A percentile compares a stretch with the other conserved stretches of the same genome.
These are phyloP conservation scores for Ceratina calcarata DNA, from an alignment of 1,140 invertebrate genomes.

Conservation along the genomic window DNA sequence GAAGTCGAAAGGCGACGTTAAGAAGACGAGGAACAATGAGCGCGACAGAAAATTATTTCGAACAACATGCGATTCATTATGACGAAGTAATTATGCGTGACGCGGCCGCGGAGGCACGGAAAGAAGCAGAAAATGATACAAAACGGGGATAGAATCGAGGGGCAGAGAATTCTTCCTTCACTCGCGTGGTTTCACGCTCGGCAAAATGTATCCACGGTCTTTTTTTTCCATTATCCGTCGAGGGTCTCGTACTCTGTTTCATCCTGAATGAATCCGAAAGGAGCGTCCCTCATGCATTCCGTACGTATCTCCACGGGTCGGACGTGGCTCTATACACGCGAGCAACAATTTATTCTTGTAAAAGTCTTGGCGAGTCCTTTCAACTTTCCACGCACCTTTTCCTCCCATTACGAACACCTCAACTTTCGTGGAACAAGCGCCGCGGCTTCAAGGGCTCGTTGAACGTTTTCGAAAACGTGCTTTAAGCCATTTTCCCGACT, in stretches of 20 bases:
- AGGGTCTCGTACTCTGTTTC: constrained; percentile 33
- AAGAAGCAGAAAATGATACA: not conserved
- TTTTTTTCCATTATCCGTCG: not conserved
- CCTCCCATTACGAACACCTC: not conserved
- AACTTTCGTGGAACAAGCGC: not conserved
- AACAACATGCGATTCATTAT: constrained; percentile 51
- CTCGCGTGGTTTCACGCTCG: constrained; percentile 49
- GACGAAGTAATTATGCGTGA: constrained; percentile 53
- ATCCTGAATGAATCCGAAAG: constrained; percentile 37
- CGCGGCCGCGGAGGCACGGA: not conserved
- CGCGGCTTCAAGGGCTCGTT: not conserved
- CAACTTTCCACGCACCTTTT: constrained; percentile 31
- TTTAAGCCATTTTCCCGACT: no score
- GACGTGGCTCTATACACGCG: no score
- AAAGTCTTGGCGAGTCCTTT: constrained; percentile 4
- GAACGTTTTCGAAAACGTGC: no score
- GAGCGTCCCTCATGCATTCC: not conserved
- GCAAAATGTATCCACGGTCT: constrained; percentile 1
- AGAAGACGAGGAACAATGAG: not conserved
- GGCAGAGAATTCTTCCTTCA: constrained; percentile 48
- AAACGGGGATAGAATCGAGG: not conserved
- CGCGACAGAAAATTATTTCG: constrained; percentile 29
- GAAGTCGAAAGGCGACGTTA: constrained; percentile 6
- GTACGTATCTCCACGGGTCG: no score
- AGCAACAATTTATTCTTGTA: constrained; percentile 17